Percentiles rank a stretch among this genome's conserved stretches.
Evolutionary conservation across 1,140 invertebrate genomes (phyloP).

Genomic region (Calosoma granatense): DNA sequence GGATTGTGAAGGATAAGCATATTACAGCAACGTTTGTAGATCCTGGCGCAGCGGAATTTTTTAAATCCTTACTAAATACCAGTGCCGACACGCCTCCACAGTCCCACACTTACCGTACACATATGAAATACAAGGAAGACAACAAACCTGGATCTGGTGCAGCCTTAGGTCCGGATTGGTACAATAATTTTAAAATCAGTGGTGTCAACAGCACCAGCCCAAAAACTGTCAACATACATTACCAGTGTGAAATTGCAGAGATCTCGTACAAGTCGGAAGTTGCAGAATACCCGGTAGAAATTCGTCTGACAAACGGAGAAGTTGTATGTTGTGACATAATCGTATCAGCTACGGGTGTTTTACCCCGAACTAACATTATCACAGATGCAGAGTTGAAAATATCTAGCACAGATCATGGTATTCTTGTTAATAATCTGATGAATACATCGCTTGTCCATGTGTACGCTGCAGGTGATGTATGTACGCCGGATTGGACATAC

Average conservation of each 20-base stretch:
- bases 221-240: constrained; percentile 43
- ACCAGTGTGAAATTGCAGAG: constrained; percentile 58
- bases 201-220: constrained; percentile 37
- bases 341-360: constrained; percentile 91
- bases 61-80: constrained; percentile 42
- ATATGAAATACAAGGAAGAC: constrained; percentile 48
- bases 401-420: constrained; percentile 60
- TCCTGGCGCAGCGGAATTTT: constrained; percentile 91
- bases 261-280: constrained; percentile 35
- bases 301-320: constrained; percentile 65
- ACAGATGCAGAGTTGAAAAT: constrained; percentile 45
- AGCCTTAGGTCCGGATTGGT: constrained; percentile 94
- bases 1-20: constrained; percentile 88
- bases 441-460: constrained; percentile 67
- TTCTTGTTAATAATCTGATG: constrained; percentile 79
- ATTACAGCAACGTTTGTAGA: constrained; percentile 92
- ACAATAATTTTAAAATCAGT: constrained; percentile 54
- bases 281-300: constrained; percentile 56
- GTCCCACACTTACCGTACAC: constrained; percentile 51
- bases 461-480: constrained; percentile 93
- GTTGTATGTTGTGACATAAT: constrained; percentile 80
- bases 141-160: constrained; percentile 49
- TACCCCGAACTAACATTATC: constrained; percentile 51
- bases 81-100: constrained; percentile 38
- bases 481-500: constrained; percentile 63